phyloP scores from a whole-genome alignment of 2,797 vertebrate genomes.

The Eremophila alpestris region DNA sequence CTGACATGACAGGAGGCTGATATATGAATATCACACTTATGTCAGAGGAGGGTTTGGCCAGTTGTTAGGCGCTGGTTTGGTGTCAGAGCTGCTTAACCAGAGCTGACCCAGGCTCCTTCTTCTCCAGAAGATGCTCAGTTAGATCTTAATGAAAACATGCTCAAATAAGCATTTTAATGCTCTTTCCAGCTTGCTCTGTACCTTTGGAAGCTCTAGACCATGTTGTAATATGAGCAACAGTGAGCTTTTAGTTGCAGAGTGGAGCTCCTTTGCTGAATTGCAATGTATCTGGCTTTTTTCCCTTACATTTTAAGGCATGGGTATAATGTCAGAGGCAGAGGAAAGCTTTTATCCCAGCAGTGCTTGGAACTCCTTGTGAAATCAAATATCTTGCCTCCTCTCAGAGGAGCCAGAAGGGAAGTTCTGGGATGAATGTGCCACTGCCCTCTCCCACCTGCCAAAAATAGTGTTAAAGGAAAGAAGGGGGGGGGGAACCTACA shows the following conservation, averaged over 20 bases:
- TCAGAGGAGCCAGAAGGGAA: conserved; percentile 6
- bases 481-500: accelerated
- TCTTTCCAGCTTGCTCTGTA: not conserved
- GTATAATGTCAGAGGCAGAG: conserved; percentile 36
- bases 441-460: not conserved
- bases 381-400: conserved; percentile 47
- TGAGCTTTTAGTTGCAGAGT: conserved; percentile 5
- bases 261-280: conserved; percentile 5
- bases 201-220: not conserved
- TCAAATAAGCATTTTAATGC: not conserved
- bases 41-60: not conserved
- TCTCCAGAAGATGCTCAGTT: not conserved
- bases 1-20: not conserved
- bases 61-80: accelerated
- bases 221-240: not conserved
- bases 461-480: not conserved
- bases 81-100: not conserved
- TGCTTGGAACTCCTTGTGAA: conserved; percentile 26
- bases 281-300: conserved; percentile 1
- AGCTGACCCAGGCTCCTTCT: not conserved
- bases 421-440: not conserved
- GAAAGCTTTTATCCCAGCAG: conserved; percentile 47
- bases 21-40: not conserved
- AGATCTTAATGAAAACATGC: not conserved
- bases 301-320: not conserved